Conservation (phyloP, 2,113 vertebrate genomes). For the Arizona elegans region DNA sequence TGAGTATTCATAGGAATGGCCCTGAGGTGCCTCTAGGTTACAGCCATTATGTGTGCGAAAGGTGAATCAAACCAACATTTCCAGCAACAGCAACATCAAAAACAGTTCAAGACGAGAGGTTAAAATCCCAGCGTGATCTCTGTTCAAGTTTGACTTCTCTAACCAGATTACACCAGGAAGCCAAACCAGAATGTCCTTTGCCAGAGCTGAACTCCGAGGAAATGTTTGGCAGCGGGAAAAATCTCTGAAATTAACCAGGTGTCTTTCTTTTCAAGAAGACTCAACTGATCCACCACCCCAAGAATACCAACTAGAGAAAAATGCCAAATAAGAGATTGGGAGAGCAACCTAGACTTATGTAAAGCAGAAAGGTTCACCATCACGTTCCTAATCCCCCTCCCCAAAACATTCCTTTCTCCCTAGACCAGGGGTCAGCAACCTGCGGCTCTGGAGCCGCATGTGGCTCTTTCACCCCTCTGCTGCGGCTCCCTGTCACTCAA, state of each 20-base stretch:
- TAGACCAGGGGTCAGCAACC: not conserved
- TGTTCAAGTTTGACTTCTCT: not conserved
- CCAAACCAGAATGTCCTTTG: not conserved
- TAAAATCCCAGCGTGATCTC: not conserved
- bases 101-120: not conserved
- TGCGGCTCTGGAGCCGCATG: too few relatives aligned
- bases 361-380: not conserved
- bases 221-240: not conserved
- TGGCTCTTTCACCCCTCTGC: too few relatives aligned
- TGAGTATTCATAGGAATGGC: not conserved
- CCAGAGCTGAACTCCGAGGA: not conserved
- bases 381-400: too few relatives aligned
- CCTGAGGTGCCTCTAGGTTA: not conserved
- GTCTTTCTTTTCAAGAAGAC: not conserved
- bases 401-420: not conserved
- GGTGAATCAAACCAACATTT: not conserved
- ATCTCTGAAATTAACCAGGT: not conserved
- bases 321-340: not conserved
- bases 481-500: too few relatives aligned
- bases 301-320: not conserved
- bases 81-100: not conserved
- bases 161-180: rapidly evolving
- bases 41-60: not conserved
- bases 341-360: not conserved
- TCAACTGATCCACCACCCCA: not conserved